These are phyloP conservation scores for Microcebus jonahi DNA, from an alignment of 2,113 vertebrate species.

Conservation along the genomic window DNA sequence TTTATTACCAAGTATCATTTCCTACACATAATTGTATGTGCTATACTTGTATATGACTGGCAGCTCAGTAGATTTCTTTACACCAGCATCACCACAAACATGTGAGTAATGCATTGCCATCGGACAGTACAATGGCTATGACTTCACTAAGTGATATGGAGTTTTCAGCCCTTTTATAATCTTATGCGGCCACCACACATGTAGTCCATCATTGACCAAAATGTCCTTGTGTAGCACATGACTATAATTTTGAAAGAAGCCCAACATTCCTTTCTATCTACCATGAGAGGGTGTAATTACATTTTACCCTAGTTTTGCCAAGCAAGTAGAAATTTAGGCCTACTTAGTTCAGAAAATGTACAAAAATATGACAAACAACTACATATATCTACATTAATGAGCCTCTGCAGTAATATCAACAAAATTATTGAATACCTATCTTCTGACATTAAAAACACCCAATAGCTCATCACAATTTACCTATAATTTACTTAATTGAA, in stretches of 20 bases:
- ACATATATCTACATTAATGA: not conserved
- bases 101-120: no score
- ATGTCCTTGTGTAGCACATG: no score
- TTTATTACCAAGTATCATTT: no score
- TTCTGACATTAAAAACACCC: not conserved
- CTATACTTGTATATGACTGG: no score
- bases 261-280: not conserved
- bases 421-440: not conserved
- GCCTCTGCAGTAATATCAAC: not conserved
- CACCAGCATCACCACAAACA: no score
- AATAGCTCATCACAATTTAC: not conserved
- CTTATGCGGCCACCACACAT: no score
- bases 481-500: not conserved
- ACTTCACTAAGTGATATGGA: not conserved
- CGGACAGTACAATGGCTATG: no score
- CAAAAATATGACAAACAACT: not conserved
- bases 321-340: not conserved
- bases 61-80: no score
- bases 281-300: not conserved
- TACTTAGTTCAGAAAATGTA: not conserved
- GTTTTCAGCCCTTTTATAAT: no score
- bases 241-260: constrained; percentile 6
- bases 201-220: no score
- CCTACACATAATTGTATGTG: no score
- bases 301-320: not conserved